phyloP scores from a whole-genome alignment of 2,888 invertebrate genomes.

The Eupsilia transversa region DNA sequence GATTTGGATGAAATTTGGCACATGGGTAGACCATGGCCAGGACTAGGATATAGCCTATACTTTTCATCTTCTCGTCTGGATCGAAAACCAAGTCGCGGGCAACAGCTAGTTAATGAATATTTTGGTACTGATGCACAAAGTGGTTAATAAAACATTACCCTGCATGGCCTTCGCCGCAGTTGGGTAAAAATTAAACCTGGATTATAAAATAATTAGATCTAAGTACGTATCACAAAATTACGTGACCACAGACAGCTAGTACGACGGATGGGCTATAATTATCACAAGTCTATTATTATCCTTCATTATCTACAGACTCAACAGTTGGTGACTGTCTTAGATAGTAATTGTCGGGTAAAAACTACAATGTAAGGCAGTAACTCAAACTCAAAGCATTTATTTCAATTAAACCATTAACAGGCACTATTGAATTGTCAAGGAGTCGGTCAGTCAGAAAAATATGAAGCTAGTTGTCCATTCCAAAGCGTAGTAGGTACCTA shows the following conservation, averaged over 20 bases:
- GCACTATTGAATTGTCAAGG: too few relatives aligned
- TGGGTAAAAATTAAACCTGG: neutral
- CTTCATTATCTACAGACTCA: constrained; percentile 28
- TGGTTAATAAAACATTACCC: neutral
- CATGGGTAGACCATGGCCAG: too few relatives aligned
- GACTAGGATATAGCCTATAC: too few relatives aligned
- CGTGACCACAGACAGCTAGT: constrained; percentile 24
- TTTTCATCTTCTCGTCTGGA: too few relatives aligned
- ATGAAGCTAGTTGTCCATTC: too few relatives aligned
- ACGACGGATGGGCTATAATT: neutral
- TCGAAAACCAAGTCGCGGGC: too few relatives aligned
- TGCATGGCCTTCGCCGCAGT: neutral
- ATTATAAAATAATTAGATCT: neutral
- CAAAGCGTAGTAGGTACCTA: too few relatives aligned
- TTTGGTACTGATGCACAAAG: neutral
- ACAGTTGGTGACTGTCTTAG: neutral
- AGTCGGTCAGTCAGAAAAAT: too few relatives aligned
- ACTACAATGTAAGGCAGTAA: neutral
- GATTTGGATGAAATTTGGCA: too few relatives aligned
- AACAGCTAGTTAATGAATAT: neutral
- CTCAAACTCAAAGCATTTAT: too few relatives aligned
- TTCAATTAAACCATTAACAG: too few relatives aligned
- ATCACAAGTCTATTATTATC: constrained; percentile 17
- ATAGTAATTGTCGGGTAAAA: constrained; percentile 16
- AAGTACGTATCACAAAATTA: neutral